Conservation (phyloP, 2,797 vertebrate species). For the Melanotaenia trifasciata region DNA sequence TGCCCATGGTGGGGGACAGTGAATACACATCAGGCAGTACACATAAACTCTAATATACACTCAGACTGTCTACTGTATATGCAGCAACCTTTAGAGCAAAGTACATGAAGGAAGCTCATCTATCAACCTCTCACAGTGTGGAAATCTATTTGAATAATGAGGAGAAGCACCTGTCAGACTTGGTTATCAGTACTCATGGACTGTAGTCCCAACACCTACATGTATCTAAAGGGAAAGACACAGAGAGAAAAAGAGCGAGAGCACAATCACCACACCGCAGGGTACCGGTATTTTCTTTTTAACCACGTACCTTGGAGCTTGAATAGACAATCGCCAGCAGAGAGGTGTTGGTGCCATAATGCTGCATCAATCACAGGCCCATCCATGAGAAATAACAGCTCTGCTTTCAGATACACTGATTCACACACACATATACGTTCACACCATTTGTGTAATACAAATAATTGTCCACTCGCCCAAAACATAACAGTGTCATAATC, state of each 20-base stretch:
- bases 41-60: background rate
- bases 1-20: constrained; percentile 36
- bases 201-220: constrained; percentile 70
- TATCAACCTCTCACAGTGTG: constrained; percentile 35
- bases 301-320: constrained; percentile 66
- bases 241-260: constrained; percentile 40
- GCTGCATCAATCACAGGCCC: constrained; percentile 60
- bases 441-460: too few species aligned
- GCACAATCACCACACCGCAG: constrained; percentile 63
- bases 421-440: too few species aligned
- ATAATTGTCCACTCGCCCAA: too few species aligned
- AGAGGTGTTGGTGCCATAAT: constrained; percentile 44
- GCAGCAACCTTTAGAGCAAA: constrained; percentile 32
- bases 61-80: constrained; percentile 21
- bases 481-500: too few species aligned
- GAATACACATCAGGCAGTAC: constrained; percentile 19
- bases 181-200: constrained; percentile 70
- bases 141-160: constrained; percentile 78
- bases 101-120: constrained; percentile 41
- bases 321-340: constrained; percentile 63
- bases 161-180: constrained; percentile 76
- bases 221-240: constrained; percentile 50
- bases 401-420: constrained; percentile 38
- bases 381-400: constrained; percentile 36
- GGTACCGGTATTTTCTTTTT: constrained; percentile 63